These are phyloP conservation scores for Chinchilla lanigera DNA, from an alignment of 2,113 vertebrate genomes.

Conservation along the genomic window DNA sequence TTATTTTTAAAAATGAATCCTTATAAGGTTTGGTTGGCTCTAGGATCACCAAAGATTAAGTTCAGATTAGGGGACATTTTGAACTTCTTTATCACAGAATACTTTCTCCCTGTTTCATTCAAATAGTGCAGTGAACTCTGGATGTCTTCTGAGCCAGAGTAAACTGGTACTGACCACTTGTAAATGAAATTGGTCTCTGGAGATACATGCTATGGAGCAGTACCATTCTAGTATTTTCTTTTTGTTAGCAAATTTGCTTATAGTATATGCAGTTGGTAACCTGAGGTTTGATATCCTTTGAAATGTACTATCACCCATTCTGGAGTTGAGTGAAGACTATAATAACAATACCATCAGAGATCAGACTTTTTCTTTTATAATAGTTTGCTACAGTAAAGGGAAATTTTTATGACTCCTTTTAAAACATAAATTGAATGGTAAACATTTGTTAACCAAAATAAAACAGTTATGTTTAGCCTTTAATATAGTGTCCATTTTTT, in stretches of 20 bases:
- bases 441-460: constrained; percentile 46
- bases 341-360: constrained; percentile 11
- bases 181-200: constrained; percentile 34
- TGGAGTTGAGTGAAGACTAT: background rate
- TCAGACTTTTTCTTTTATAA: background rate
- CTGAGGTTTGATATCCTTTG: constrained; percentile 32
- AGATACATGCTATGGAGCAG: background rate
- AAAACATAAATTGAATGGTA: constrained; percentile 42
- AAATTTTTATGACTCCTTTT: constrained; percentile 37
- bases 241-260: constrained; percentile 43
- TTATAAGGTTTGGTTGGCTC: constrained; percentile 2
- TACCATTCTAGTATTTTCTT: background rate
- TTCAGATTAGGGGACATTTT: constrained; percentile 21
- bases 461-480: constrained; percentile 7
- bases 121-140: background rate
- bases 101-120: background rate
- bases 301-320: background rate
- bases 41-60: background rate
- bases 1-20: background rate
- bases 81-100: constrained; percentile 22
- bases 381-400: constrained; percentile 23
- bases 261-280: background rate
- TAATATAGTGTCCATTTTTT: background rate
- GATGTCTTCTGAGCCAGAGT: background rate
- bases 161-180: constrained; percentile 3